A percentile compares a stretch with the other conserved stretches of the same genome.
Conservation (phyloP, 2,797 vertebrate genomes). For the Enteromius viviparus region DNA sequence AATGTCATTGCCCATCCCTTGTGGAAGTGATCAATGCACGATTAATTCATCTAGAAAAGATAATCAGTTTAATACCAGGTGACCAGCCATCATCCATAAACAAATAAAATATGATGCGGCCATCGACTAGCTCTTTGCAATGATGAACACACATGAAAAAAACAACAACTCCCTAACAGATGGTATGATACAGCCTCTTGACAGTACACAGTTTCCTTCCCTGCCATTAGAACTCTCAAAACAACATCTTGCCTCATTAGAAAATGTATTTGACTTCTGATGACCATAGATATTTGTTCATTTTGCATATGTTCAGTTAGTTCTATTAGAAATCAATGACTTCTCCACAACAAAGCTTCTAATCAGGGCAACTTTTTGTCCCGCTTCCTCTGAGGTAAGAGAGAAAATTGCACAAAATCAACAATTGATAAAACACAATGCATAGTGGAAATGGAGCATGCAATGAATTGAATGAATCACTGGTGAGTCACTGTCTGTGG, state of each 20-base stretch:
- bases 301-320: constrained; percentile 21
- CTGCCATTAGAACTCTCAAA: constrained; percentile 20
- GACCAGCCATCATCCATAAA: constrained; percentile 12
- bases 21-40: constrained; percentile 18
- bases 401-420: neutral
- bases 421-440: constrained; percentile 4
- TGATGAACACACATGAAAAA: constrained; percentile 20
- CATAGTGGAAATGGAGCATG: neutral
- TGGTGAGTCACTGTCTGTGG: constrained; percentile 1
- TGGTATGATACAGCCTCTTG: constrained; percentile 39
- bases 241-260: constrained; percentile 25
- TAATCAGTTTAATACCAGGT: constrained; percentile 31
- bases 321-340: constrained; percentile 1
- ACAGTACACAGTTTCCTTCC: constrained; percentile 21
- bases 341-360: neutral
- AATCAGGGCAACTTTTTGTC: neutral
- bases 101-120: neutral
- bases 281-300: neutral
- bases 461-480: neutral
- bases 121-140: constrained; percentile 25
- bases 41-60: constrained; percentile 24
- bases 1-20: constrained; percentile 17
- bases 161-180: constrained; percentile 33
- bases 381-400: neutral
- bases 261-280: neutral